Conservation (phyloP, 2,888 invertebrate species). For the Crocallis elinguaria region DNA sequence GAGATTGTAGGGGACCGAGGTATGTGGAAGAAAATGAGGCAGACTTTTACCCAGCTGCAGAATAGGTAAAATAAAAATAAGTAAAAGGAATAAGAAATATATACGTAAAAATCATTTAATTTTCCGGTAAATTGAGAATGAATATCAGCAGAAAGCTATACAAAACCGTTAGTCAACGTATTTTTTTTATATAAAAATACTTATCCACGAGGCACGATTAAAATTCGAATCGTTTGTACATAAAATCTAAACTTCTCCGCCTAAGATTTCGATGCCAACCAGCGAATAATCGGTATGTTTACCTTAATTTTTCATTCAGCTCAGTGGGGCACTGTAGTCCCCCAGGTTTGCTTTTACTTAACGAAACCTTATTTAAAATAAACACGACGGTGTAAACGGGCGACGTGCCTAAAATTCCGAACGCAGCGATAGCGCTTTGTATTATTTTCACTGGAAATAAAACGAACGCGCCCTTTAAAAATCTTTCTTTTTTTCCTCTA, state of each 20-base stretch:
- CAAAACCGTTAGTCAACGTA: background rate
- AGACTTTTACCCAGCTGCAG: too few species aligned
- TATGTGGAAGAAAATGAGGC: too few species aligned
- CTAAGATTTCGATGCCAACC: slow-evolving; percentile 29
- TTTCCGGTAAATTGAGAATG: too few species aligned
- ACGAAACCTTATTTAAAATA: slow-evolving; percentile 81
- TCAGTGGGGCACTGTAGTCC: slow-evolving; percentile 60
- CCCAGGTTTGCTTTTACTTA: slow-evolving; percentile 78
- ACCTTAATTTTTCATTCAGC: slow-evolving; percentile 77
- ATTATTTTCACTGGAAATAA: slow-evolving; percentile 71
- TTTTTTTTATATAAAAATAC: background rate
- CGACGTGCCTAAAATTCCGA: slow-evolving; percentile 75
- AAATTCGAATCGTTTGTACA: slow-evolving; percentile 1
- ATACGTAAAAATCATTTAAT: too few species aligned
- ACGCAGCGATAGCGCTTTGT: slow-evolving; percentile 59
- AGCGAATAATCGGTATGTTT: slow-evolving; percentile 61
- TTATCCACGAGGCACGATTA: background rate
- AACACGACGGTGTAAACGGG: slow-evolving; percentile 77
- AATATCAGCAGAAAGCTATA: too few species aligned
- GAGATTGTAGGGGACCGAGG: too few species aligned
- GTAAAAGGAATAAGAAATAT: too few species aligned
- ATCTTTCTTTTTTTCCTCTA: slow-evolving; percentile 18
- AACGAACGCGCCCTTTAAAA: slow-evolving; percentile 51
- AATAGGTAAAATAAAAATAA: too few species aligned
- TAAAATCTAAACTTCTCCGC: slow-evolving; percentile 17